Base-by-base conservation (phyloP, 2,113 vertebrate genomes). In the Tragelaphus strepsiceros region DNA sequence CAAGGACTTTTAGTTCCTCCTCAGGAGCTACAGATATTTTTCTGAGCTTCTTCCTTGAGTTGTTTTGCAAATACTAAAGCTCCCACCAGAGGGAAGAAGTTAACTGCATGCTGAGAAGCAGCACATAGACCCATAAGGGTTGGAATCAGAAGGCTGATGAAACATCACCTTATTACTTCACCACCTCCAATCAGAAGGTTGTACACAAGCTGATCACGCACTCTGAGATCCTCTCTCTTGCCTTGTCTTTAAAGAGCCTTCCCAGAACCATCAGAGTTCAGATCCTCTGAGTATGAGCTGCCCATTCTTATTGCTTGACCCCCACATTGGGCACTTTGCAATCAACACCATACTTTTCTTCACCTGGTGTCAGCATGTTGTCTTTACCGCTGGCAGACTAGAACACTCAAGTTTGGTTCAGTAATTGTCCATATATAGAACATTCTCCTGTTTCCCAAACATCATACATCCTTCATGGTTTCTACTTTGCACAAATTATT, bases 251-350 rank as follows among this genome's bases (percentile, higher is more conserved):
- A 49, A 78, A 28, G 22, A 78, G 14, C 14, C 24, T 78, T 78
- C 74, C 43, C 0, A 0, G 24, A 78, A 43, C 43, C 6, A 46
- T 46, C 39, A 28, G 39, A 16, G 43, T 78, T 78, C 74, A 78
- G 24, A 46, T 78, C 13, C 26, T 78, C 4, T 28, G 74, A 46
- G 43, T 43, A 78, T 28, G 39, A 78, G 74, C 24, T 78, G 43
- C 43, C 43, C 43, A 28, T 28, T 49, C 74, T 78, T 46, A 15
- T 46, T 26, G 12, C 43, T 78, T 46, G 74, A 46, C 13, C 13
- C 22, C 13, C 14, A 46, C 14, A 16, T 2, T 28, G 24, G 24
- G 3, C 14, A 9, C 43, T 26, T 26, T 78, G 14, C 43, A 78
- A 78, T 49, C 39, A 78, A 28, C 7, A 78, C 43, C 12, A 28